Base-by-base conservation (phyloP, 2,888 invertebrate species). In the Vesta saturnalis region DNA sequence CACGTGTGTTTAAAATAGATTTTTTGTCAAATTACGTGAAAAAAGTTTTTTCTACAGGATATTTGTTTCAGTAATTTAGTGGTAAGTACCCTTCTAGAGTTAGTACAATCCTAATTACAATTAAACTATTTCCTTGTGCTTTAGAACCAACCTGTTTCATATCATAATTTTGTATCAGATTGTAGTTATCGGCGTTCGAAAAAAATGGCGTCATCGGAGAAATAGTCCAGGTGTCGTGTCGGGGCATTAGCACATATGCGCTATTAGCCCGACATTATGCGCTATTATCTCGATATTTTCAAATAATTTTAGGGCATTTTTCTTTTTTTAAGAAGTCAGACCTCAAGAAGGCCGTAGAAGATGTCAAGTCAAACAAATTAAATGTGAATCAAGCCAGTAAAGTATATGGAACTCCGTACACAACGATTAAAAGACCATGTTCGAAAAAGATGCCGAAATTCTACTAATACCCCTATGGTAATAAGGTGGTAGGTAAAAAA, bases 11-110 rank as follows among this genome's bases (percentile, higher is more conserved):
- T 14, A 43, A 43, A 43, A 14, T 43, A 6, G 12, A n/a, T 43
- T 43, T 43, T 43, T 43, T 43, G 43, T 43, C n/a, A 43, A 43
- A 43, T 6, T 43, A 43, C 43, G 43, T 43, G 43, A 43, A 43
- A 43, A 43, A 43, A 43, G 43, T 43, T 43, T 43, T 43, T 43
- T 14, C 43, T 43, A 43, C 14, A 14, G 14, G 14, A 43, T 43
- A n/a, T 43, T n/a, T 12, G 10, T 12, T 12, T 43, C 10, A 43
- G 43, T 43, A 43, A 12, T 43, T 43, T n/a, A n/a, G n/a, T n/a
- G n/a, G n/a, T n/a, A n/a, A n/a, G n/a, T n/a, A n/a, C n/a, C n/a
- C n/a, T n/a, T n/a, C 43, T 43, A 43, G 14, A 43, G 43, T 43
- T 43, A 43, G 1, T 43, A 14, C 43, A 43, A n/a, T n/a, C n/a